These are phyloP conservation scores for Thamnophis sirtalis DNA, from an alignment of 2,113 vertebrate genomes.

Conservation along the genomic window DNA sequence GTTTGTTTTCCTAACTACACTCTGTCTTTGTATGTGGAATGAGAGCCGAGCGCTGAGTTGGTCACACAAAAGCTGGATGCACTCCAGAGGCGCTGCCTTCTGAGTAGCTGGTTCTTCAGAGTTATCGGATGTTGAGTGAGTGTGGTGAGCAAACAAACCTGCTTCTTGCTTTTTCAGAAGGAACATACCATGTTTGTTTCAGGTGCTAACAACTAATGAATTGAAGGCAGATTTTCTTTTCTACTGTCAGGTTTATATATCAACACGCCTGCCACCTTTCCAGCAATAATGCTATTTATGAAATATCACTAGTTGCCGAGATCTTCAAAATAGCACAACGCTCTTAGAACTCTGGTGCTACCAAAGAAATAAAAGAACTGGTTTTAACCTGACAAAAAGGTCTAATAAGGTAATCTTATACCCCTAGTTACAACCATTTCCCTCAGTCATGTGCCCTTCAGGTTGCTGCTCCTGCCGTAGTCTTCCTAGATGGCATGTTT, in stretches of 20 bases:
- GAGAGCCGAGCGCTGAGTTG: neutral
- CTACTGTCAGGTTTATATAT: slow-evolving; percentile 42
- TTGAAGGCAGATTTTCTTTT: slow-evolving; percentile 38
- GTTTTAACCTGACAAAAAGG: neutral
- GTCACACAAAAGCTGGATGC: neutral
- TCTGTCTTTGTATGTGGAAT: fast-evolving
- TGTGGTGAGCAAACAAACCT: neutral
- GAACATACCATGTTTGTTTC: slow-evolving; percentile 53
- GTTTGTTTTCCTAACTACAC: neutral
- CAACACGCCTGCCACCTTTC: slow-evolving; percentile 31
- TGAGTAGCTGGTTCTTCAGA: neutral
- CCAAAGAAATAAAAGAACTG: neutral
- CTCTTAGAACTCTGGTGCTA: neutral
- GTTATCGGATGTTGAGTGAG: neutral
- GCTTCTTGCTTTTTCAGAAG: slow-evolving; percentile 31
- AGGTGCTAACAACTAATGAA: slow-evolving; percentile 56
- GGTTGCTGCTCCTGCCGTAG: neutral
- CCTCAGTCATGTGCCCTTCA: neutral
- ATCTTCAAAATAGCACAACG: slow-evolving; percentile 9
- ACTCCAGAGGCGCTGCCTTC: neutral
- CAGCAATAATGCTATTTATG: slow-evolving; percentile 16
- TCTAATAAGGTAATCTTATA: neutral
- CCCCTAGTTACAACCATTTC: neutral
- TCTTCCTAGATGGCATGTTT: neutral
- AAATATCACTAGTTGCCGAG: slow-evolving; percentile 26